Evolutionary conservation across 92 coral and sea anemone genomes (phyloP).

Genomic region (Metridium senile): DNA sequence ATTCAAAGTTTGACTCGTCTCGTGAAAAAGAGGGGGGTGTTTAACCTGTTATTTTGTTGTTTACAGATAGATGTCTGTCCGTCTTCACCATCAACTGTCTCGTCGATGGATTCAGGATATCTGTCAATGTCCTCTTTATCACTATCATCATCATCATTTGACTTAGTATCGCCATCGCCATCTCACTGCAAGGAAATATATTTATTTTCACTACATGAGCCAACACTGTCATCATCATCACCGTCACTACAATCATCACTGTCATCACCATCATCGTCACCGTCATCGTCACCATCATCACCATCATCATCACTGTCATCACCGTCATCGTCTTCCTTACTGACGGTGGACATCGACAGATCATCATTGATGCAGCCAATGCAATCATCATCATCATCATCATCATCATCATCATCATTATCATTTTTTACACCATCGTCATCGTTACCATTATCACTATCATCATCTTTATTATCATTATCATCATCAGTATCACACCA

Average conservation of each 20-base stretch:
- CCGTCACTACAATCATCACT: not conserved
- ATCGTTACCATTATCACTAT: constrained; percentile 1
- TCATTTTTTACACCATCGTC: not conserved
- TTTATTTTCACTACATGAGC: not conserved
- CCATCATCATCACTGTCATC: constrained; percentile 1
- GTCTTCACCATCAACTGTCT: constrained; percentile 6
- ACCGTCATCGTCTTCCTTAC: constrained; percentile 6
- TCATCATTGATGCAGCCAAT: not conserved
- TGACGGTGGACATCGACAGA: not conserved
- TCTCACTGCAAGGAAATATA: not conserved
- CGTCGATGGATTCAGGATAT: constrained; percentile 33
- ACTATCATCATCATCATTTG: constrained; percentile 4
- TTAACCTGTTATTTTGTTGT: not conserved
- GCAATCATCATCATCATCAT: not conserved
- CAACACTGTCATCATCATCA: constrained; percentile 11
- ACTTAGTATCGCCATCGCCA: constrained; percentile 5
- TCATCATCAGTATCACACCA: not conserved
- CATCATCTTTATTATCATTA: not conserved
- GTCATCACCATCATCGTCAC: not conserved
- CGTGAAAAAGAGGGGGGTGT: too few relatives aligned
- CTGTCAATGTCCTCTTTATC: constrained; percentile 12
- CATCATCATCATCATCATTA: constrained; percentile 4
- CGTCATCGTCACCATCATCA: constrained; percentile 5
- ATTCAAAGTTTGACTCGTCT: too few relatives aligned
- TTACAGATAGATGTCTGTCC: constrained; percentile 10